A percentile compares a stretch with the other conserved stretches of the same genome.
Conservation (phyloP, 1,140 invertebrate species). For the Hylaeus volcanicus region DNA sequence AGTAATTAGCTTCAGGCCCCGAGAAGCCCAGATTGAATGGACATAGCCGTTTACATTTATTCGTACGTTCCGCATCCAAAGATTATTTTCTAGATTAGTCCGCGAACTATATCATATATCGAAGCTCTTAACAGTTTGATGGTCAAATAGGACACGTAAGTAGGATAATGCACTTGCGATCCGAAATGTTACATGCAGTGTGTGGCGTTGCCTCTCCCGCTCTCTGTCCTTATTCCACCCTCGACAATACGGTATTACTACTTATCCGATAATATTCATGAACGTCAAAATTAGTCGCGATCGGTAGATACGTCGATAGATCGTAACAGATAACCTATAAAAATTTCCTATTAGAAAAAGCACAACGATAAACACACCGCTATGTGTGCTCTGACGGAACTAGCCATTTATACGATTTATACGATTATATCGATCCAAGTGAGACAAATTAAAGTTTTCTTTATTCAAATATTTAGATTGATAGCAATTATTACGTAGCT, state of each 20-base stretch:
- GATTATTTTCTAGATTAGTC: not conserved
- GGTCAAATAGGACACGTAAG: conserved; percentile 23
- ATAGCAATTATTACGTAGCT: no score
- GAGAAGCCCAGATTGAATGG: no score
- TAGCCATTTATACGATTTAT: no score
- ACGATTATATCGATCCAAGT: no score
- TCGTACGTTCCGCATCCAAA: not conserved
- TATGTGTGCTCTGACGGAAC: no score
- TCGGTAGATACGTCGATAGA: not conserved
- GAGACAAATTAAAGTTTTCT: no score
- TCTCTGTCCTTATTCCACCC: conserved; percentile 24
- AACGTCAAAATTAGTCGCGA: not conserved
- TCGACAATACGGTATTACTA: not conserved
- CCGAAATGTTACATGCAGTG: conserved; percentile 18
- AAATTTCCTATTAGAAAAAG: no score
- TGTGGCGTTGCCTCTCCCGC: not conserved
- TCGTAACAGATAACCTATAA: not conserved
- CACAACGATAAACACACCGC: no score
- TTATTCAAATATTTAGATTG: no score
- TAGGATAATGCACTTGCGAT: conserved; percentile 24
- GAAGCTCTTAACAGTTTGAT: conserved; percentile 6
- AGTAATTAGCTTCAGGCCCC: no score
- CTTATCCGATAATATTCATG: not conserved
- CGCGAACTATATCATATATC: not conserved
- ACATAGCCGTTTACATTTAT: no score